These are phyloP conservation scores for Drosophila anomelani DNA, from an alignment of 2,888 invertebrate species.

Conservation along the genomic window DNA sequence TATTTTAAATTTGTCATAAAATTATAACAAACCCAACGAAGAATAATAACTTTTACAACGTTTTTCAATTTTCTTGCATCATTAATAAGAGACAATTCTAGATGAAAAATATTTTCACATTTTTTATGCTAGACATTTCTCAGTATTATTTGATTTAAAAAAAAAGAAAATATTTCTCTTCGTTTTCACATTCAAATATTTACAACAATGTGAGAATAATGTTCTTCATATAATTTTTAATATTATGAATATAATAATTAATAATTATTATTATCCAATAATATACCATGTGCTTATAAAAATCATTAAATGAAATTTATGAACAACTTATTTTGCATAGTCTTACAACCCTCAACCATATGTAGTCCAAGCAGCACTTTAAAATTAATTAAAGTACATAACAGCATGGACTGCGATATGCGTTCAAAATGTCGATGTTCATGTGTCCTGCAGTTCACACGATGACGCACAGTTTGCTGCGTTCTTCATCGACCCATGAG, in stretches of 20 bases:
- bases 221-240: conserved; percentile 5
- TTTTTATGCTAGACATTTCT: conserved; percentile 85
- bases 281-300: no score
- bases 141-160: conserved; percentile 42
- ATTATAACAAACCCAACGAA: not conserved
- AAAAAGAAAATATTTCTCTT: conserved; percentile 74
- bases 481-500: no score
- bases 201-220: conserved; percentile 19
- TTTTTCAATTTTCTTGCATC: conserved; percentile 17
- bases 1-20: not conserved
- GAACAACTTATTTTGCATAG: no score
- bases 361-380: no score
- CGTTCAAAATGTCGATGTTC: no score
- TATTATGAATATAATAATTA: conserved; percentile 3
- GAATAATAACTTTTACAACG: conserved; percentile 24
- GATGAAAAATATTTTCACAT: conserved; percentile 51
- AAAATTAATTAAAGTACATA: no score
- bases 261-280: no score
- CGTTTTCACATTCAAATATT: conserved; percentile 65
- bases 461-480: no score
- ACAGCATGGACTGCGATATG: no score
- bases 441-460: no score
- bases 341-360: no score
- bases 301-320: no score
- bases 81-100: conserved; percentile 53